Evolutionary conservation across 2,888 invertebrate species (phyloP), one percentile per base, ranked within the genome.

Genomic region (Steromphala cineraria): DNA sequence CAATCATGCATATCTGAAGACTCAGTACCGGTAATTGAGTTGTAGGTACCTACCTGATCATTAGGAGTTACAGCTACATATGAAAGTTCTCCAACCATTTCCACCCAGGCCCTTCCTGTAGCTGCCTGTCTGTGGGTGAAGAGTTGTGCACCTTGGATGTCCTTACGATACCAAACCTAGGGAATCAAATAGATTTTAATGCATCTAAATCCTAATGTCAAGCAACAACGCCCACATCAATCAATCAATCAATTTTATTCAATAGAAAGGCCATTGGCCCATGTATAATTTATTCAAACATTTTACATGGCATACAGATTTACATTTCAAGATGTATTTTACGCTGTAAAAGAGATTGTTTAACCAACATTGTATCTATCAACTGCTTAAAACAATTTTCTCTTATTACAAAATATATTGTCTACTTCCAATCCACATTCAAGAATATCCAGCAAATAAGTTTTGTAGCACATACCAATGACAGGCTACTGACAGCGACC

Each of bases 51-150:
- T 87, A 95, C 95, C 95, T 98, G 98, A 94, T 98, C 97, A 94
- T 97, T 97, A 17, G 96, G 95, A 52, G 97, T 96, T 80, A 98
- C 96, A n/a, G 97, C 96, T 74, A 98, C 95, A 91, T 96, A 95
- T 28, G 95, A 95, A 95, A 98, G 96, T 92, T 96, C 95, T 71
- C 97, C 97, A 83, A 97, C 96, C 95, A 98, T 97, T 94, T 97
- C 97, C 40, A 98, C 95, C 98, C 98, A 98, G 36, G 96, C 96
- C 90, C 95, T 96, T 89, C 96, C 96, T 10, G 97, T 96, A 89
- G 95, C 96, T 10, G 97, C 96, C 81, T 96, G 94, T 1, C 15
- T 55, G 24, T 21, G 31, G 10, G 53, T 53, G 19, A 53, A 96
- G 82, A 95, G 96, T 28, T 96, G 95, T 71, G 89, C 80, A 36